phyloP scores from a whole-genome alignment of 1,140 invertebrate genomes.

The silkworm (Bombyx mori) region ASM3026992v2 NC_085117.1:12203501-12204000 shows the following conservation, averaged over 20 bases:
- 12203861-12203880: background rate
- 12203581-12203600: slow-evolving; percentile 27
- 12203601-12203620: slow-evolving; percentile 41
- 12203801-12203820: slow-evolving; percentile 78
- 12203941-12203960: slow-evolving; percentile 78
- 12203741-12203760: slow-evolving; percentile 79
- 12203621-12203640: slow-evolving; percentile 54
- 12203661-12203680: slow-evolving; percentile 49
- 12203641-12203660: slow-evolving; percentile 60
- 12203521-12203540: slow-evolving; percentile 40
- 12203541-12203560: slow-evolving; percentile 55
- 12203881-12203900: background rate
- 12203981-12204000: slow-evolving; percentile 90
- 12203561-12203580: slow-evolving; percentile 51
- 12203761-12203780: slow-evolving; percentile 76
- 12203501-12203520: slow-evolving; percentile 52
- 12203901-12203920: slow-evolving; percentile 1
- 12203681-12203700: slow-evolving; percentile 68
- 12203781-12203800: slow-evolving; percentile 77
- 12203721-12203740: slow-evolving; percentile 80
- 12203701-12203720: slow-evolving; percentile 84
- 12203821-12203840: slow-evolving; percentile 81
- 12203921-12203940: slow-evolving; percentile 5
- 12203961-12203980: slow-evolving; percentile 89
- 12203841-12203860: slow-evolving; percentile 85